These are phyloP conservation scores for Spodoptera littoralis DNA, from an alignment of 2,888 invertebrate genomes.

Conservation along the genomic window DNA sequence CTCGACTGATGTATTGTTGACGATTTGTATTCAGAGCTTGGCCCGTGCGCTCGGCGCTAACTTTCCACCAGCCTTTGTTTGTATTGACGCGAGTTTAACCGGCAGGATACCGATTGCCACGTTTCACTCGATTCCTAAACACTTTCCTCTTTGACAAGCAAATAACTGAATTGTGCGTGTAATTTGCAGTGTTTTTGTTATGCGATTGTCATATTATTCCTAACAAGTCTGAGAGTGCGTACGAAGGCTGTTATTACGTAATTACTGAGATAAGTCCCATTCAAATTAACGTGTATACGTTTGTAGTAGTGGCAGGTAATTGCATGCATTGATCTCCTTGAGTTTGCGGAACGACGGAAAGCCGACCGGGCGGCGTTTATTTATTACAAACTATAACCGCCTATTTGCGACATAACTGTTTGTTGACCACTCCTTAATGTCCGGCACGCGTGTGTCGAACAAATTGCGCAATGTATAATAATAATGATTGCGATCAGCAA, in stretches of 20 bases:
- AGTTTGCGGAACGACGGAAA: conserved; percentile 82
- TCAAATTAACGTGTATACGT: conserved; percentile 65
- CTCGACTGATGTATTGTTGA: conserved; percentile 79
- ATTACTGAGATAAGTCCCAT: conserved; percentile 67
- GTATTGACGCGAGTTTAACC: conserved; percentile 61
- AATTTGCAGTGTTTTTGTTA: conserved; percentile 18
- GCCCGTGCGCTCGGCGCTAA: conserved; percentile 66
- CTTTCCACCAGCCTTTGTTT: conserved; percentile 85
- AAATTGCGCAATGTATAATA: conserved; percentile 70
- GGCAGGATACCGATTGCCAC: conserved; percentile 69
- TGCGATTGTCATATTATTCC: conserved; percentile 35
- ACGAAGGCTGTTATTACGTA: conserved; percentile 66
- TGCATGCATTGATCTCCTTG: conserved; percentile 84
- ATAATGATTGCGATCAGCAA: conserved; percentile 68
- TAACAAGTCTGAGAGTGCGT: conserved; percentile 35
- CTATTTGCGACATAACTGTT: conserved; percentile 70
- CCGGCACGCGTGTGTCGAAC: conserved; percentile 67
- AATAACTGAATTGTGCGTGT: conserved; percentile 25
- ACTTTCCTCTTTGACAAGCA: conserved; percentile 58
- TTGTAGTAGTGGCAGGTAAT: conserved; percentile 66
- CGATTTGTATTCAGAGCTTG: conserved; percentile 83
- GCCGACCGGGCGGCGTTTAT: conserved; percentile 65
- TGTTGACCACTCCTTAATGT: conserved; percentile 74
- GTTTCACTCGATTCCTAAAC: conserved; percentile 59
- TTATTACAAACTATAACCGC: conserved; percentile 68